Percentiles rank a stretch among this genome's conserved stretches.
Evolutionary conservation across 2,888 invertebrate species (phyloP).

Genomic region (Drosophila anomelani): DNA sequence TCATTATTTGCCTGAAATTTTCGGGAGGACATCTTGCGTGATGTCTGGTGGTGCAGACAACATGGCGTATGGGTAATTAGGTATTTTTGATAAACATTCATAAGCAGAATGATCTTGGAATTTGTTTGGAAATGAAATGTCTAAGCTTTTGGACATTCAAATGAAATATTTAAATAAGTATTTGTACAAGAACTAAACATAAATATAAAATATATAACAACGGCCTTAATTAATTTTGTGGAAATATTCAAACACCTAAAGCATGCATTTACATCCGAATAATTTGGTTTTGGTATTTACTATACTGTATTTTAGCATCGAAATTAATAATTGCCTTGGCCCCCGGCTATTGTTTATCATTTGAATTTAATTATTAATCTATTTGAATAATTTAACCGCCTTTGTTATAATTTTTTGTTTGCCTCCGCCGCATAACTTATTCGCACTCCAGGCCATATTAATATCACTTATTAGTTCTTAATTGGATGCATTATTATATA

Average conservation of each 20-base stretch:
- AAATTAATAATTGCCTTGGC: constrained; percentile 3
- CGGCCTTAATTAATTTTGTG: neutral
- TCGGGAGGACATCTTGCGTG: constrained; percentile 33
- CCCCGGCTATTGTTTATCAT: constrained; percentile 17
- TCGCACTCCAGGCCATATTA: constrained; percentile 52
- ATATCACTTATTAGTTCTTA: constrained; percentile 71
- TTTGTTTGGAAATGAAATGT: neutral
- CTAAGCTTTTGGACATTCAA: too few species aligned
- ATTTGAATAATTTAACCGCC: constrained; percentile 10
- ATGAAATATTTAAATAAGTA: neutral
- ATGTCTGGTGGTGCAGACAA: constrained; percentile 27
- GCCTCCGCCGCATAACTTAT: constrained; percentile 41
- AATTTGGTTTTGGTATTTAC: constrained; percentile 14
- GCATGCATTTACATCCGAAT: neutral
- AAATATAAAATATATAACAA: too few species aligned
- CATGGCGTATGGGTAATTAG: constrained; percentile 50
- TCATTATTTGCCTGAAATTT: constrained; percentile 39
- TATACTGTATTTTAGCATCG: neutral
- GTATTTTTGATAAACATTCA: constrained; percentile 29
- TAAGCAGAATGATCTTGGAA: constrained; percentile 11
- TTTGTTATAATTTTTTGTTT: constrained; percentile 19
- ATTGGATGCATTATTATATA: constrained; percentile 54
- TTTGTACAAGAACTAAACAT: neutral
- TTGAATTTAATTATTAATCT: constrained; percentile 27
- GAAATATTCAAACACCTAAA: neutral